Evolutionary conservation across 2,888 invertebrate species (phyloP).

Genomic region (Minunthozetes semirufus): DNA sequence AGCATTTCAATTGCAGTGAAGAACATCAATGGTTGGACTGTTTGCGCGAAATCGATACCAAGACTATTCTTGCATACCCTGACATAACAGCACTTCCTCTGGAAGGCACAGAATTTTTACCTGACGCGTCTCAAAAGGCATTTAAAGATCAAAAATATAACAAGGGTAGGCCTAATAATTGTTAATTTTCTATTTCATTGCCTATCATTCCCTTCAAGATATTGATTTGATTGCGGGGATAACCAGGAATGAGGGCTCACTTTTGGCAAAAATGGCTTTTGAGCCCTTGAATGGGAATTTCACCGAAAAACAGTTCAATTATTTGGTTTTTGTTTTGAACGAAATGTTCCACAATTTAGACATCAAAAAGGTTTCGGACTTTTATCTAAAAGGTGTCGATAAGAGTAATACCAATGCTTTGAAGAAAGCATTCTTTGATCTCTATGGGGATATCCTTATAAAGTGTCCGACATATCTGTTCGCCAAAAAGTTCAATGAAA

Average conservation of each 20-base stretch:
- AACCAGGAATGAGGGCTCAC: neutral
- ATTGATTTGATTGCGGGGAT: neutral
- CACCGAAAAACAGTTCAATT: neutral
- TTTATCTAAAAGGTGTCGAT: neutral
- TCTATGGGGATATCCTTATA: neutral
- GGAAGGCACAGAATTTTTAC: neutral
- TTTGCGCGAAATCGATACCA: neutral
- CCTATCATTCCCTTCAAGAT: neutral
- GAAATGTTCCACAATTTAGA: neutral
- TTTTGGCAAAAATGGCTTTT: neutral
- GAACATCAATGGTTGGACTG: neutral
- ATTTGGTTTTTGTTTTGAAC: neutral
- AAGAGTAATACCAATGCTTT: neutral
- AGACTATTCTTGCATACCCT: neutral
- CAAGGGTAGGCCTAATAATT: neutral
- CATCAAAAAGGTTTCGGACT: neutral
- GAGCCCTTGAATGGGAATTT: neutral
- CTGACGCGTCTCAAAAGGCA: neutral
- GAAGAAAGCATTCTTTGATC: neutral
- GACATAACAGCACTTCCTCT: neutral
- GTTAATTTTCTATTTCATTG: neutral
- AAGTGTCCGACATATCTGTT: slow-evolving; percentile 29
- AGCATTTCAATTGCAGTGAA: neutral
- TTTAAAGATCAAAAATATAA: neutral
- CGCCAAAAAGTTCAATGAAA: neutral